Evolutionary conservation across 2,113 vertebrate genomes (phyloP), one percentile per base, ranked within the genome.

Genomic region (Engraulis encrasicolus): DNA sequence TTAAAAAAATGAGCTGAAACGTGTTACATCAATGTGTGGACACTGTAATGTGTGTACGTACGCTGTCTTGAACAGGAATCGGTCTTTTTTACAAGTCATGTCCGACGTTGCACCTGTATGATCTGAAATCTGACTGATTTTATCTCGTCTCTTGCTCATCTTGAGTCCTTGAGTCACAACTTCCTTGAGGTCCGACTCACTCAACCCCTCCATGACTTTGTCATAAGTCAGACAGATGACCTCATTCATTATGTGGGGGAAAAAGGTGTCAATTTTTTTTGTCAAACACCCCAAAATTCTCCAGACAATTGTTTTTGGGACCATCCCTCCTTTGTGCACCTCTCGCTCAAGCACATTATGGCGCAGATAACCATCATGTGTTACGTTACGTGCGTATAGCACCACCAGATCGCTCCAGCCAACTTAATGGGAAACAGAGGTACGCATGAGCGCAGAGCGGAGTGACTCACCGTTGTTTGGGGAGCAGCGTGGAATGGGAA

Each of bases 391-490:
- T n/a, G n/a, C n/a, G n/a, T n/a, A n/a, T n/a, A n/a, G n/a, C n/a
- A 34, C 11, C 31, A 74, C 66, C 66, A 31, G 66, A 74, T 74
- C 31, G 31, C 23, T 74, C 14, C 23, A 74, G 31, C 23, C 12
- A 31, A 19, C 66, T n/a, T 74, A 74, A 74, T 74, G 34, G 66
- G 66, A 74, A 74, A 34, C 66, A 74, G 27, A 61, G 58, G 66
- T 45, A 45, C 40, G 40, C 7, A 17, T 34, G 66, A 74, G 14
- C 17, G 27, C 27, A 15, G 66, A 74, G 14, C 17, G 27, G 66
- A 15, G 66, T 74, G 66, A 74, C 27, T 74, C 66, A 74, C 66
- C 27, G 66, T 31, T 34, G 66, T 74, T 74, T 45, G 66, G 61
- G 27, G 31, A 23, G 58, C 58, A 6, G 38, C 48, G 54, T 61